Base-by-base conservation (phyloP, 1,140 invertebrate genomes). In the Drosophila navojoa region DNA sequence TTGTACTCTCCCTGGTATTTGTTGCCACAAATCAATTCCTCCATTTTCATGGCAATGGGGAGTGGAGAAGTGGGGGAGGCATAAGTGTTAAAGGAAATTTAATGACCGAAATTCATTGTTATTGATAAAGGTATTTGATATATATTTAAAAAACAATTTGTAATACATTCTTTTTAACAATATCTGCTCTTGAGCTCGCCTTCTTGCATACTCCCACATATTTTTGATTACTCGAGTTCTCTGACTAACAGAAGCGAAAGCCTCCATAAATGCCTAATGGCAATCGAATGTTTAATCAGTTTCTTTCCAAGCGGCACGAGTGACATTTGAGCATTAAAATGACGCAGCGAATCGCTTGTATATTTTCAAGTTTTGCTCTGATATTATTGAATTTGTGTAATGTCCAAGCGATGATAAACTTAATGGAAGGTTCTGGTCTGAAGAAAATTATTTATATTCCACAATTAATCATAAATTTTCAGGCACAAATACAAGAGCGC, bases 311-410 rank as follows among this genome's bases (percentile, higher is more conserved):
- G 22, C 15, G 13, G 1, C 67, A 42, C 1, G 1, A 10, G 25
- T 25, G 15, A 16, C 25, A 52, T 16, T 42, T 25, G 4, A 42
- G 1, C 6, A 40, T 10, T 19, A 64, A 58, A 64, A 71, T 71
- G 68, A 6, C 22, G 50, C 44, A 71, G 4, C 11, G 29, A 71
- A 50, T 49, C 15, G 6, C 1, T 15, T 22, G 2, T 22, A 4
- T 22, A 16, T 25, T 38, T 22, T 2, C 25, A 25, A 4, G 16
- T 19, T 16, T 13, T 6, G 47, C 22, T 38, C 35, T 38, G 13
- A 38, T 38, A 27, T 66, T 13, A 9, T 63, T 10, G 4, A 54
- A 4, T 2, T 38, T 11, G 5, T 40, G 47, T 50, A n/a, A 10
- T 10, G 45, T 13, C 5, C 1, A 22, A 29, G 5, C 44, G 19